Conservation (phyloP, 2,113 vertebrate species). For the Chaetodon auriga region DNA sequence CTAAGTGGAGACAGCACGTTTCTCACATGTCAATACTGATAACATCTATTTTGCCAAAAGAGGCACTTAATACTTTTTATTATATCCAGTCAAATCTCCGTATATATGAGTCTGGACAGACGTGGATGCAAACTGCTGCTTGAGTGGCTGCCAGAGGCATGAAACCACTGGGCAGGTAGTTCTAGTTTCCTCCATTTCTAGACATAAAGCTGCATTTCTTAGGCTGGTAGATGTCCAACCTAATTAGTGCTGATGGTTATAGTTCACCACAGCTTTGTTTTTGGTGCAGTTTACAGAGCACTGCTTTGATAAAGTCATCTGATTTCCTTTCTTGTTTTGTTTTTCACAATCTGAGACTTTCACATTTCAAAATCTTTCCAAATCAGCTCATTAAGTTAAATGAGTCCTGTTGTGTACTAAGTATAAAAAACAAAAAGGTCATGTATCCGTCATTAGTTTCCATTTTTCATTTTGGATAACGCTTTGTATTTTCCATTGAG, state of each 20-base stretch:
- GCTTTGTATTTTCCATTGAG: neutral
- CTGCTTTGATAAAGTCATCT: constrained; percentile 40
- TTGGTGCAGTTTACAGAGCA: constrained; percentile 29
- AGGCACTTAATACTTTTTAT: too few species aligned
- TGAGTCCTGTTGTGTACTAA: constrained; percentile 11
- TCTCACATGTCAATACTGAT: too few species aligned
- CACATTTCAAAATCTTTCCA: constrained; percentile 46
- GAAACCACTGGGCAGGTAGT: too few species aligned
- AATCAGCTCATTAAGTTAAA: constrained; percentile 50
- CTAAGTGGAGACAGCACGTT: too few species aligned
- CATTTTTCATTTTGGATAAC: constrained; percentile 16
- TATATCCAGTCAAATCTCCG: too few species aligned
- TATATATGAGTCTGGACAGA: too few species aligned
- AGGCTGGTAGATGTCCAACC: constrained; percentile 2
- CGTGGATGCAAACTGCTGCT: too few species aligned
- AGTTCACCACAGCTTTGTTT: constrained; percentile 39
- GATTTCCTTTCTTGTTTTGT: constrained; percentile 28
- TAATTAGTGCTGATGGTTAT: constrained; percentile 24
- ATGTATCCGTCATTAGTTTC: constrained; percentile 35
- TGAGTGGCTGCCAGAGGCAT: too few species aligned
- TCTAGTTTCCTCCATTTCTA: neutral
- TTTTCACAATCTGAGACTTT: constrained; percentile 28
- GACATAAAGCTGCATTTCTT: neutral
- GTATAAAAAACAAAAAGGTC: constrained; percentile 36
- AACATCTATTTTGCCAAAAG: too few species aligned